Evolutionary conservation across 1,140 invertebrate genomes (phyloP).

Genomic region (Bicyclus anynana): DNA sequence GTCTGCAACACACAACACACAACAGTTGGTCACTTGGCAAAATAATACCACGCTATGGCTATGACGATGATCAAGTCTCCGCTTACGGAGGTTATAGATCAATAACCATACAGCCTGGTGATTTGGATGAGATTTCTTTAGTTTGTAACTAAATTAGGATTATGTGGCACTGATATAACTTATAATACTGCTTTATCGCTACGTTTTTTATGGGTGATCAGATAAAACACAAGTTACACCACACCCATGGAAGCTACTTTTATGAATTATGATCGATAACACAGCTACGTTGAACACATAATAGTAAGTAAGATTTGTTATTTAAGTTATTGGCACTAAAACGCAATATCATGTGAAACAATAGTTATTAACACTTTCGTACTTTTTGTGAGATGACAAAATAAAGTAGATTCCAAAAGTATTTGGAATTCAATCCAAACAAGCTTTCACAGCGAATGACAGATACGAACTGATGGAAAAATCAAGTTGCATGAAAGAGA

Average conservation of each 20-base stretch:
- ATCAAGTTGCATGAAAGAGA: constrained; percentile 30
- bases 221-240: constrained; percentile 32
- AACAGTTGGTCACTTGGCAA: constrained; percentile 29
- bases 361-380: neutral
- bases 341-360: neutral
- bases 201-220: neutral
- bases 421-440: constrained; percentile 11
- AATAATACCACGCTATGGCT: neutral
- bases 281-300: neutral
- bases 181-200: neutral
- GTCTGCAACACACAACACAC: constrained; percentile 80
- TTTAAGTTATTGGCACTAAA: neutral
- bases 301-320: neutral
- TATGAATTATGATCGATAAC: constrained; percentile 39
- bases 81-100: too few relatives aligned
- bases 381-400: constrained; percentile 8
- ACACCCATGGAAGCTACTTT: constrained; percentile 41
- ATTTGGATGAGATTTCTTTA: too few relatives aligned
- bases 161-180: neutral
- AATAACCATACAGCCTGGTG: too few relatives aligned
- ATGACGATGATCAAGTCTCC: too few relatives aligned
- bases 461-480: constrained; percentile 50
- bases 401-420: neutral
- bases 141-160: neutral
- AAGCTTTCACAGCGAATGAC: constrained; percentile 45